These are phyloP conservation scores for Entomobrya multifasciata DNA, from an alignment of 2,888 invertebrate species.

Conservation along the genomic window DNA sequence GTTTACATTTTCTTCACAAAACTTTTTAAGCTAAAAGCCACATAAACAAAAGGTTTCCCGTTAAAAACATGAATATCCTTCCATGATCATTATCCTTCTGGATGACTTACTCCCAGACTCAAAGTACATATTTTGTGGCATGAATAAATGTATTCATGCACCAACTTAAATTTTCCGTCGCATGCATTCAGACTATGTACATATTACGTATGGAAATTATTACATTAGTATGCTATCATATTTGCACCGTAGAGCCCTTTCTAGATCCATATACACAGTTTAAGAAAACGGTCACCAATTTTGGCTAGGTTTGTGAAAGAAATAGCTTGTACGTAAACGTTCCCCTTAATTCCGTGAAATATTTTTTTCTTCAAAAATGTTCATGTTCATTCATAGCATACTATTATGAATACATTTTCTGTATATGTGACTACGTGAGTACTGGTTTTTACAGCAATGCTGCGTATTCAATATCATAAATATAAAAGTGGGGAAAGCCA, in stretches of 20 bases:
- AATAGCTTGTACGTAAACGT: not conserved
- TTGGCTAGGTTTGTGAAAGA: not conserved
- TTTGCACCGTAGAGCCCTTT: conserved; percentile 8
- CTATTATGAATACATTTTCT: no score
- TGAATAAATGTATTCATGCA: conserved; percentile 13
- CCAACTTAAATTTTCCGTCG: conserved; percentile 2
- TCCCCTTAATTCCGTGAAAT: conserved; percentile 15
- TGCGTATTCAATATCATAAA: no score
- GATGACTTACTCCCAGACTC: conserved; percentile 18
- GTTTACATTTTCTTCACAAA: not conserved
- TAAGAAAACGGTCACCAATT: not conserved
- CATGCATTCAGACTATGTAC: conserved; percentile 20
- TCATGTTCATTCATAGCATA: no score
- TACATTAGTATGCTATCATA: conserved; percentile 37
- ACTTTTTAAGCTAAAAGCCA: conserved; percentile 1
- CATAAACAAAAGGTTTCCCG: conserved; percentile 5
- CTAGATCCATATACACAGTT: conserved; percentile 4
- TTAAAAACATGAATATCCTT: conserved; percentile 32
- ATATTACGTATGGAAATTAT: conserved; percentile 15
- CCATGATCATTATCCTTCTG: conserved; percentile 26
- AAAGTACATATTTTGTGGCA: conserved; percentile 20
- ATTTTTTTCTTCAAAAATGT: conserved; percentile 2
- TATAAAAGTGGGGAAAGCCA: not conserved
- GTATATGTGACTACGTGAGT: conserved; percentile 2
- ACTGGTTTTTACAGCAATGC: no score